Conservation (phyloP, 64 coral and sea anemone species). For the Exaiptasia diaphana region DNA sequence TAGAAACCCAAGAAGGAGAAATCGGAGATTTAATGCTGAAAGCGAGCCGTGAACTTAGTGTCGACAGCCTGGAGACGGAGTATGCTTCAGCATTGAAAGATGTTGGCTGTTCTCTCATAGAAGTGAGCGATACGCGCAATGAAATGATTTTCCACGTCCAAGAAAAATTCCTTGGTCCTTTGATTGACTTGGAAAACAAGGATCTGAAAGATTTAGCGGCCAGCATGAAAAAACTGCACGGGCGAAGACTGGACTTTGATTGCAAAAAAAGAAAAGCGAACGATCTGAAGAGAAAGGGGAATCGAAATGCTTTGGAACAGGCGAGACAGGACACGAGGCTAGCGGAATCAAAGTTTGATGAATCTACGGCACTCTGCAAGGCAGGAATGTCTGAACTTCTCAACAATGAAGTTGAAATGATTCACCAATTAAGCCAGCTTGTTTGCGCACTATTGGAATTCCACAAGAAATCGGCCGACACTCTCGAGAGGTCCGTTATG, state of each 20-base stretch:
- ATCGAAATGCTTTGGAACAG: constrained; percentile 69
- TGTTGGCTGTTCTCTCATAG: constrained; percentile 72
- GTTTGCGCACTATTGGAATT: constrained; percentile 78
- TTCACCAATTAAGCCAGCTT: constrained; percentile 77
- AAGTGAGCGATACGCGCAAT: constrained; percentile 64
- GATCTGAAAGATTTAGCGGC: constrained; percentile 69
- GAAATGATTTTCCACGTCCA: constrained; percentile 62
- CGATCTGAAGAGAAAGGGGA: too few species aligned
- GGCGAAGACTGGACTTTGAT: constrained; percentile 77
- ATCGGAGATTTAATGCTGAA: constrained; percentile 77
- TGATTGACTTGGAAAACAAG: constrained; percentile 60
- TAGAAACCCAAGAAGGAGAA: constrained; percentile 68
- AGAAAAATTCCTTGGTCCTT: constrained; percentile 68
- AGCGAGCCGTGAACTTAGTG: constrained; percentile 63
- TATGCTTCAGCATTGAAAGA: constrained; percentile 79
- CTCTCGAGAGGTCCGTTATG: constrained; percentile 61
- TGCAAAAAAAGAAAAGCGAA: constrained; percentile 89
- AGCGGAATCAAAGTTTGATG: constrained; percentile 89
- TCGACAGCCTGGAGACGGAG: constrained; percentile 44
- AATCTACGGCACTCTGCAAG: constrained; percentile 70
- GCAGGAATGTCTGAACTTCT: constrained; percentile 62
- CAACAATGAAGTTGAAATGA: constrained; percentile 76
- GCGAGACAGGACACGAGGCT: too few species aligned
- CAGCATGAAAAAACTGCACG: constrained; percentile 83
- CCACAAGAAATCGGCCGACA: constrained; percentile 90